These are phyloP conservation scores for Phenganax stokvisi DNA, from an alignment of 92 coral and sea anemone species.

Conservation along the genomic window DNA sequence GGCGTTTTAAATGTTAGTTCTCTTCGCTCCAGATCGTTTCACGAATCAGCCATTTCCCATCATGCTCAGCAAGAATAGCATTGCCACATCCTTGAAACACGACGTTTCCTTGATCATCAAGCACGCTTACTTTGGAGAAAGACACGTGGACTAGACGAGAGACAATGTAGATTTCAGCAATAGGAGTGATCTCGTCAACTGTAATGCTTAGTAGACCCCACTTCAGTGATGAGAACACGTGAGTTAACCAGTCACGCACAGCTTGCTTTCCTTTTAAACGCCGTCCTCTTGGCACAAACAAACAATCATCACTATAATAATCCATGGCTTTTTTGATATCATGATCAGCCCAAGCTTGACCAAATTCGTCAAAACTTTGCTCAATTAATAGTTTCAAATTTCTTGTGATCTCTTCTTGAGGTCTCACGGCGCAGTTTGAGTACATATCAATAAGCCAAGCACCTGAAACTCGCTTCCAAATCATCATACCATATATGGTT, in stretches of 20 bases:
- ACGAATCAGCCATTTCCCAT: slow-evolving; percentile 18
- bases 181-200: background rate
- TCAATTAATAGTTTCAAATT: slow-evolving; percentile 28
- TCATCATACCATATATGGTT: slow-evolving; percentile 24
- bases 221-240: background rate
- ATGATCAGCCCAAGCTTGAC: slow-evolving; percentile 13
- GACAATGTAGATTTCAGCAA: slow-evolving; percentile 1
- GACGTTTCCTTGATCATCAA: background rate
- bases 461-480: slow-evolving; percentile 37
- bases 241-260: background rate
- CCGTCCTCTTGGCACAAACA: background rate
- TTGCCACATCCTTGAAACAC: slow-evolving; percentile 21
- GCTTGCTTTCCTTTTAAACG: slow-evolving; percentile 5
- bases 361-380: slow-evolving; percentile 10
- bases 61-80: slow-evolving; percentile 27
- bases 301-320: slow-evolving; percentile 29
- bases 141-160: slow-evolving; percentile 31
- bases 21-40: slow-evolving; percentile 32
- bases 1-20: too few species aligned
- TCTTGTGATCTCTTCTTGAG: background rate
- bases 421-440: slow-evolving; percentile 35
- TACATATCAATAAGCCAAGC: slow-evolving; percentile 34
- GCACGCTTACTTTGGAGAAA: background rate
- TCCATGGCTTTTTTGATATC: slow-evolving; percentile 17
- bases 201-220: background rate